A percentile compares a stretch with the other conserved stretches of the same genome.
Evolutionary conservation across 2,888 invertebrate species (phyloP).

Genomic region (Melieria omissa): DNA sequence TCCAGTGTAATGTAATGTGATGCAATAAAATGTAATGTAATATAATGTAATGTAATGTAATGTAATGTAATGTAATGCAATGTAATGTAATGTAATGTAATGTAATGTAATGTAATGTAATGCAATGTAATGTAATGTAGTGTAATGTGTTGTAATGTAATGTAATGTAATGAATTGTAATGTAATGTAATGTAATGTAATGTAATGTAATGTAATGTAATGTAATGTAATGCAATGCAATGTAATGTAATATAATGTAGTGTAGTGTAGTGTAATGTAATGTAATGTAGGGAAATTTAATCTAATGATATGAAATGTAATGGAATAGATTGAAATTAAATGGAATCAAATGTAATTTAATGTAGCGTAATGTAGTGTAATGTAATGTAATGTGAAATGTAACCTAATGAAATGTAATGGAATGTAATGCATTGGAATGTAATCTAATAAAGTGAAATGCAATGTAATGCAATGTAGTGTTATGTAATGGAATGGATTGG

Average conservation of each 20-base stretch:
- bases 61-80: conserved; percentile 11
- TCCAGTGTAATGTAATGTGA: neutral
- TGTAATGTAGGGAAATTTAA: neutral
- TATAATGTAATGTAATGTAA: conserved; percentile 7
- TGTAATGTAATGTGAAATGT: neutral
- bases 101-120: conserved; percentile 2
- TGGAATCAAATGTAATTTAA: no score
- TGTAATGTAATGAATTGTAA: neutral
- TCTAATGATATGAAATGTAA: neutral
- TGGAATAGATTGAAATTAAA: no score
- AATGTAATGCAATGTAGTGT: neutral
- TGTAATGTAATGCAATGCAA: neutral
- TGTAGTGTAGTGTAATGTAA: neutral
- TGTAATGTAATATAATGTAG: neutral
- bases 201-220: neutral
- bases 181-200: neutral
- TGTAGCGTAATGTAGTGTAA: neutral
- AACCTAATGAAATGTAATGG: neutral
- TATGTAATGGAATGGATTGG: neutral
- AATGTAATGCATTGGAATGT: neutral
- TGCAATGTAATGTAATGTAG: neutral
- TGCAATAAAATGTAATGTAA: conserved; percentile 9
- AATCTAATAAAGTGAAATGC: neutral
- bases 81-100: conserved; percentile 7
- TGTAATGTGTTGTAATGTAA: conserved; percentile 4